Base-by-base conservation (phyloP, 2,797 vertebrate genomes). In the Enteromius unitaeniatus region DNA sequence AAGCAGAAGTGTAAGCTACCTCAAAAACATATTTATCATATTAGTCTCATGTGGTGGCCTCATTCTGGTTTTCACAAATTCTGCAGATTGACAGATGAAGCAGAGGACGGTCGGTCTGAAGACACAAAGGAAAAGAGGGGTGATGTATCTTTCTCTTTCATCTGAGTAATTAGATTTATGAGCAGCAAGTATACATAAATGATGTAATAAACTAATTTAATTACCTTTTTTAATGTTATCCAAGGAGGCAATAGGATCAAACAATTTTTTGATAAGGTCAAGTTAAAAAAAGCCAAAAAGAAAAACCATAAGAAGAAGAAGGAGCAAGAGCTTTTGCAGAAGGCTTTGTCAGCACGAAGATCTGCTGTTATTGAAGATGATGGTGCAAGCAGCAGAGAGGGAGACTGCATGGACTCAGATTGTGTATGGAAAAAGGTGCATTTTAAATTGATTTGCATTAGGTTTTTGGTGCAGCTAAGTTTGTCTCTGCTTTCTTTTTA, bases 221-320 rank as follows among this genome's bases (percentile, higher is more conserved):
- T 49, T 28, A 21, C 2, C 73, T 49, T 77, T 34, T 79, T 37
- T 6, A 28, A 76, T 1, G 40, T 75, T n/a, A 81, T 3, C 34
- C 78, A 86, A 85, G 34, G 67, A 95, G 95, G 87, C 3, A 93
- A 91, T 62, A 93, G 89, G 82, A 72, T 95, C 11, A 95, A 90
- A 82, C 92, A 92, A 70, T 84, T 94, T 53, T 19, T 94, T 68
- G 86, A 90, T 72, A 94, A 92, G 76, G 84, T 94, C 77, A 94
- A 94, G 84, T 70, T 51, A 0, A 95, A 93, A 84, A 93, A 87
- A 75, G 80, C 58, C 28, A 93, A 92, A 82, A 94, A 91, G 88
- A 94, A 92, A 86, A 91, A 91, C 84, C 89, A 89, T 72, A 94
- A 92, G 28, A 64, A 64, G 62, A 89, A 72, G 82, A 77, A 91